Evolutionary conservation across 2,888 invertebrate species (phyloP), one percentile per base, ranked within the genome.

Genomic region (Pandemis heparana): DNA sequence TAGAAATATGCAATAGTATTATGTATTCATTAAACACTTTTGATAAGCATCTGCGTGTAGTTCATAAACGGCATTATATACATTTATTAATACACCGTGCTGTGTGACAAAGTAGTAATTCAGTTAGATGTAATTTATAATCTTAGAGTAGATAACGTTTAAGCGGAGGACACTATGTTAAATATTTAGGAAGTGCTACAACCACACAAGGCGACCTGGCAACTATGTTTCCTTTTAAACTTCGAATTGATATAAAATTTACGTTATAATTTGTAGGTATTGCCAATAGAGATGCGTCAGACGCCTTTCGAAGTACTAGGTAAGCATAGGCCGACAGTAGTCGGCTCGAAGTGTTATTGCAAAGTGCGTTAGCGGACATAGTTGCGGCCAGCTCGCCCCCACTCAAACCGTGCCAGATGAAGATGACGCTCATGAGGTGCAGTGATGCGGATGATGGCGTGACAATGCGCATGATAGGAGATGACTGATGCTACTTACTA

Each of bases 401-500:
- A 90, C 87, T 91, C 94, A 94, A 87, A 93, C 93, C 86, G 91
- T 93, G 93, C 87, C 85, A 80, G 83, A 91, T 92, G 92, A 91
- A 86, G 84, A 90, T 89, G 86, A 85, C 77, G 78, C 82, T 78
- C 81, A 84, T 92, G 92, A 90, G 81, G 88, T 91, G 92, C 85
- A 88, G 92, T 93, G 94, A 94, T 93, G 94, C 92, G 93, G 93
- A 92, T 89, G 91, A 91, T 85, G 84, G 86, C 87, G 86, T 85
- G 85, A 87, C 84, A 85, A 87, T 61, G 61, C 65, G 64, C 74
- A 79, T 79, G 76, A 71, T 76, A 75, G 79, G 80, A 78, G 80
- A 81, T 81, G 84, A 83, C 53, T 82, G 82, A 82, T 81, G 80
- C 76, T 80, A 80, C 81, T 80, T 85, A 90, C 87, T 92, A 92